Conservation (phyloP, 1,140 invertebrate genomes). For the Orussus abietinus region DNA sequence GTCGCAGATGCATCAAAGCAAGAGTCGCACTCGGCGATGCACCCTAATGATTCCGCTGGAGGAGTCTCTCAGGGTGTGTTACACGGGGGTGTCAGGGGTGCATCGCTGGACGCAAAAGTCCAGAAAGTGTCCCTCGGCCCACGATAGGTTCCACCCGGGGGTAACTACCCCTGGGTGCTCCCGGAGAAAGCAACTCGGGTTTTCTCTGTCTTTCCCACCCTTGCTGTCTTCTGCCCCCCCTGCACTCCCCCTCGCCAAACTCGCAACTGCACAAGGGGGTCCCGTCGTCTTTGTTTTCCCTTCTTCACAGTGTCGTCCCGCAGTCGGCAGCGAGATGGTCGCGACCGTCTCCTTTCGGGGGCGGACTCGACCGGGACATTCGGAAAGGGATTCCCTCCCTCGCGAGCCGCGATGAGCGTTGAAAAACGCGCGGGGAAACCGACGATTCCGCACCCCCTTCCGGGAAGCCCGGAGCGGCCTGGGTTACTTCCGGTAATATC, state of each 20-base stretch:
- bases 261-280: conserved; percentile 47
- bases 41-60: no score
- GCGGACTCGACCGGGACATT: no score
- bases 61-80: no score
- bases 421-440: not conserved
- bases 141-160: conserved; percentile 4
- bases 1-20: no score
- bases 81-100: no score
- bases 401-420: conserved; percentile 7
- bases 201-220: conserved; percentile 5
- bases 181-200: conserved; percentile 18
- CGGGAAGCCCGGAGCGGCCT: no score
- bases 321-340: conserved; percentile 43
- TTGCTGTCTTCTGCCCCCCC: conserved; percentile 20
- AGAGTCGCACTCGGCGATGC: no score
- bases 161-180: conserved; percentile 16
- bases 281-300: conserved; percentile 52
- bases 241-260: conserved; percentile 36
- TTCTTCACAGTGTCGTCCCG: conserved; percentile 54
- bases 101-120: no score
- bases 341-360: no score
- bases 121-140: no score
- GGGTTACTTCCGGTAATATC: no score
- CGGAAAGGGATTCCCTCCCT: no score
- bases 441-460: not conserved